Evolutionary conservation across 2,113 vertebrate species (phyloP).

Genomic region (Cololabis saira): DNA sequence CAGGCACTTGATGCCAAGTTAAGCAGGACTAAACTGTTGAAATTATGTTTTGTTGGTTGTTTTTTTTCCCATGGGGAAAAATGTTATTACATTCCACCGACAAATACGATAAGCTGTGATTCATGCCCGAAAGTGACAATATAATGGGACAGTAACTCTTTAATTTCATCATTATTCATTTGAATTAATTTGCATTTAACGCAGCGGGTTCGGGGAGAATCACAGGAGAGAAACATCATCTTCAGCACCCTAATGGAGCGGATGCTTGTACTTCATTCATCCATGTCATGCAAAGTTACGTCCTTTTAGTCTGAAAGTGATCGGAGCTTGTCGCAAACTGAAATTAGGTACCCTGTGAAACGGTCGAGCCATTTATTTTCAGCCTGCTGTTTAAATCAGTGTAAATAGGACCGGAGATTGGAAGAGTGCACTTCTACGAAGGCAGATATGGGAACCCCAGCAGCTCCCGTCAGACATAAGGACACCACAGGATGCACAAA

Average conservation of each 20-base stretch:
- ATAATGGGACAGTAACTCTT: too few species aligned
- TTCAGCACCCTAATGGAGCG: too few species aligned
- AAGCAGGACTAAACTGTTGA: constrained; percentile 23
- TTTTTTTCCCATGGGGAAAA: constrained; percentile 6
- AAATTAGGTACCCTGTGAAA: constrained; percentile 21
- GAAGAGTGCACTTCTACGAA: constrained; percentile 44
- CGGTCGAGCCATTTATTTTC: constrained; percentile 22
- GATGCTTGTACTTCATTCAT: constrained; percentile 8
- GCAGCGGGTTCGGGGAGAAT: background rate
- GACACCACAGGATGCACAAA: constrained; percentile 62
- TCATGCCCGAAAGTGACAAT: background rate
- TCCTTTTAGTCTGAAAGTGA: background rate
- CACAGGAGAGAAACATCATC: background rate
- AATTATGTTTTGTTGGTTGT: background rate
- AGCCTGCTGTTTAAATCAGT: constrained; percentile 21
- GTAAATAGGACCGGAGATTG: constrained; percentile 60
- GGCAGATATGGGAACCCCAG: constrained; percentile 17
- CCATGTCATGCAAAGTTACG: constrained; percentile 14
- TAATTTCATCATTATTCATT: background rate
- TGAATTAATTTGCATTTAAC: background rate
- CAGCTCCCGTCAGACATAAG: constrained; percentile 30
- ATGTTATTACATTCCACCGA: constrained; percentile 2
- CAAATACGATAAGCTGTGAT: constrained; percentile 2
- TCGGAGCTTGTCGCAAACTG: background rate
- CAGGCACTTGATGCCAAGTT: constrained; percentile 65